These are phyloP conservation scores for Aelia acuminata DNA, from an alignment of 2,888 invertebrate species.

Conservation along the genomic window DNA sequence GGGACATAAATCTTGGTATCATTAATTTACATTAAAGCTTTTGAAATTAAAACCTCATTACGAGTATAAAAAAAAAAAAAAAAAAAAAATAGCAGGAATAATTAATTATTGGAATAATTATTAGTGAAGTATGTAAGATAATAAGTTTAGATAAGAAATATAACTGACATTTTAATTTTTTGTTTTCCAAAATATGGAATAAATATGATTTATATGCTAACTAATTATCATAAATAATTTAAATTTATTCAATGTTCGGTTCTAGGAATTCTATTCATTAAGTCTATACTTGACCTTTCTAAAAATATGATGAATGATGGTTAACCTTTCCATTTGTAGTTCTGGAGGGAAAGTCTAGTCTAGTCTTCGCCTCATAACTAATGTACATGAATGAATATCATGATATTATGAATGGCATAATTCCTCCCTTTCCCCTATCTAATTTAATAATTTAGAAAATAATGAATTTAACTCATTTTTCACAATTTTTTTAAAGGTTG, in stretches of 20 bases:
- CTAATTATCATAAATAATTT: not conserved
- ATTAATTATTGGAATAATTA: not conserved
- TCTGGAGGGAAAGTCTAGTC: not conserved
- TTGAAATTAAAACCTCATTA: too few relatives aligned
- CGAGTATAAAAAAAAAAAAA: too few relatives aligned
- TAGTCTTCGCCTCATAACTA: not conserved
- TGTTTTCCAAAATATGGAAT: not conserved
- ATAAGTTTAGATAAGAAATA: too few relatives aligned
- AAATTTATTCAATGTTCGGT: not conserved
- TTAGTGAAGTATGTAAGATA: not conserved
- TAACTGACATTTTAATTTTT: not conserved
- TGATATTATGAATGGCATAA: too few relatives aligned
- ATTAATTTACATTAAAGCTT: too few relatives aligned
- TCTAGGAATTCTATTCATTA: slow-evolving; percentile 5
- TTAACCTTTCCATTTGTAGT: not conserved
- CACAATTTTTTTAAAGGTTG: too few relatives aligned
- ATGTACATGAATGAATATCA: not conserved
- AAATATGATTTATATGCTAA: not conserved
- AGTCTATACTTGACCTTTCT: not conserved
- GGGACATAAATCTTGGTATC: too few relatives aligned
- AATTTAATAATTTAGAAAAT: too few relatives aligned
- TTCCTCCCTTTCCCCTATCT: too few relatives aligned
- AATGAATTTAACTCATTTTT: too few relatives aligned
- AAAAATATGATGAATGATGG: not conserved
- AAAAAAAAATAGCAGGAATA: not conserved